phyloP scores from a whole-genome alignment of 1,140 invertebrate species.

The Tetramorium simillimum region DNA sequence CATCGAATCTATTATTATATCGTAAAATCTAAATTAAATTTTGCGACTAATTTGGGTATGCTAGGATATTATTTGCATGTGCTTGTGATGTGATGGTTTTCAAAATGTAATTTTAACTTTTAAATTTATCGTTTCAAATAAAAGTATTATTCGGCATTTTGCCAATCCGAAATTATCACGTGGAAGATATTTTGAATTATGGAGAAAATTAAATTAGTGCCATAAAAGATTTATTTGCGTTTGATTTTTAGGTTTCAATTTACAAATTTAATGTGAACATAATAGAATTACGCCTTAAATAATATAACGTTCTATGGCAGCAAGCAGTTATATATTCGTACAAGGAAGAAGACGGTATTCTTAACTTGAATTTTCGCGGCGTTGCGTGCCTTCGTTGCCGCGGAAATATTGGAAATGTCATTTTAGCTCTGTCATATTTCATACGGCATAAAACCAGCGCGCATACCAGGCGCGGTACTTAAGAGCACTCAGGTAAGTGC shows the following conservation, averaged over 20 bases:
- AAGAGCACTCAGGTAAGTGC: slow-evolving; percentile 71
- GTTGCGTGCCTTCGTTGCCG: slow-evolving; percentile 51
- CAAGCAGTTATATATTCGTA: background rate
- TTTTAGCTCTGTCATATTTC: slow-evolving; percentile 60
- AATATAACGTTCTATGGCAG: background rate
- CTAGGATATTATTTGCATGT: background rate
- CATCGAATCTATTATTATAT: background rate
- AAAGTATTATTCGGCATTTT: background rate
- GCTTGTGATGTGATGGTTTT: background rate
- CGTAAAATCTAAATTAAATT: background rate
- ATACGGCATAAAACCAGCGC: slow-evolving; percentile 64
- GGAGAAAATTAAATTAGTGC: background rate
- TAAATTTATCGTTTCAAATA: background rate
- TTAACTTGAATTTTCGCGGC: slow-evolving; percentile 61
- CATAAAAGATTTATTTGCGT: background rate
- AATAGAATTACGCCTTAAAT: slow-evolving; percentile 12
- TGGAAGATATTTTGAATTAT: background rate
- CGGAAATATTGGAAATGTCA: slow-evolving; percentile 65
- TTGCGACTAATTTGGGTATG: background rate
- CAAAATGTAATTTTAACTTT: slow-evolving; percentile 4
- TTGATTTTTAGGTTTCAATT: background rate
- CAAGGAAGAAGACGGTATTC: slow-evolving; percentile 42
- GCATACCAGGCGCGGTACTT: slow-evolving; percentile 57
- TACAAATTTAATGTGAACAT: background rate
- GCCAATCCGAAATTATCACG: background rate